Base-by-base conservation (phyloP, 2,888 invertebrate species). In the Phortica okadai region DNA sequence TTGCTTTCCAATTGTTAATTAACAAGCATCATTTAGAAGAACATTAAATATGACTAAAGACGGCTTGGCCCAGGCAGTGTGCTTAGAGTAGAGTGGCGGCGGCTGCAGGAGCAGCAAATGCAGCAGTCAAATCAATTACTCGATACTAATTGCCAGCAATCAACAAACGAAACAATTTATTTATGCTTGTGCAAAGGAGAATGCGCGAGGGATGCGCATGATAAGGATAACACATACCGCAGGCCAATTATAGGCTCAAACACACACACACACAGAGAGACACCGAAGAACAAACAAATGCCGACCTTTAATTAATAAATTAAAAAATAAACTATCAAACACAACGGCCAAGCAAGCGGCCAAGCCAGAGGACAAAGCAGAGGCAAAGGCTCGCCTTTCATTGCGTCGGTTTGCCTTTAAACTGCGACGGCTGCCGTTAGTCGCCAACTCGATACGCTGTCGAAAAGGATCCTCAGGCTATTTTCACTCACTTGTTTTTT, bases 281-380 rank as follows among this genome's bases (percentile, higher is more conserved):
- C 59, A 73, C 42, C 33, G 42, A 73, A 59, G 59, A 73, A 81
- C 81, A 80, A 82, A 82, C 80, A 84, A 84, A 84, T 74, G 84
- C 89, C 90, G 89, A 80, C 90, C 88, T 90, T 85, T 89, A 90
- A 90, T 90, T 90, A 90, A 90, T 90, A 90, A 90, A 90, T 90
- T 90, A 90, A 83, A 89, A 87, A 85, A 84, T 83, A 89, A 88
- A 88, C 82, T 80, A 80, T 74, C 69, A 58, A 56, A 58, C n/a
- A 25, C 14, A 54, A 25, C 21, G 25, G 21, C 70, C 25, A 62
- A 6, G 6, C 67, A 41, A 44, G 21, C 45, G 70, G 69, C 11
- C 25, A 33, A 69, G 2, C 44, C 11, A 8, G 69, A 7, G n/a
- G 44, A n/a, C 14, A 44, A 44, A 14, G 7, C 10, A n/a, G n/a